Base-by-base conservation (phyloP, 2,888 invertebrate species). In the Macroteleia sp. region DNA sequence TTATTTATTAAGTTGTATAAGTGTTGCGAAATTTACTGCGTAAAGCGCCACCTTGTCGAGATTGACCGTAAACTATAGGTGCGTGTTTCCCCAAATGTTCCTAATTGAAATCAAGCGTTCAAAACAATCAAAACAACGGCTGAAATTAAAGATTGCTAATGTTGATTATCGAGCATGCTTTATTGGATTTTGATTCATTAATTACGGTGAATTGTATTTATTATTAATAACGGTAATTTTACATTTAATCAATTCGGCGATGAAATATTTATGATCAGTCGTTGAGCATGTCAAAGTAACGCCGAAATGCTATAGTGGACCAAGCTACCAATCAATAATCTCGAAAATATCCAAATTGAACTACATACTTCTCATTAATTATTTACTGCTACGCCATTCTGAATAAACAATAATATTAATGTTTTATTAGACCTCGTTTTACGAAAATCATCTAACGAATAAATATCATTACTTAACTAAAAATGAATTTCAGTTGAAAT, bases 301-400 rank as follows among this genome's bases (percentile, higher is more conserved):
- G 42, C n/a, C n/a, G n/a, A 54, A 48, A 36, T 52, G 41, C 59
- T 73, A 64, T 64, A 50, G 57, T 50, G 73, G 36, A 64, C 64
- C 56, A 16, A 30, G 25, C 32, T 17, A 52, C 62, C 64, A 73
- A 73, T 73, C 73, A 73, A 73, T 73, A 73, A 46, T 73, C 64
- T 57, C 64, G 64, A 64, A 73, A 73, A 73, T 70, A 70, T 70
- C 70, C 52, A 70, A 70, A 70, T 70, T 70, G 59, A 44, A 44
- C 50, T 70, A 70, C 59, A 70, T 22, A 52, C 59, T 41, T 17
- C 42, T 8, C 28, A 3, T 59, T 44, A 61, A 70, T 70, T 48
- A 69, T 69, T 48, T 9, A 69, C 12, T 9, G 17, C 12, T 42
- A 42, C 42, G 34, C 22, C 41, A 42, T 20, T 59, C 50, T 59